These are phyloP conservation scores for Carpatolechia fugitivella DNA, from an alignment of 2,888 invertebrate species.

Conservation along the genomic window DNA sequence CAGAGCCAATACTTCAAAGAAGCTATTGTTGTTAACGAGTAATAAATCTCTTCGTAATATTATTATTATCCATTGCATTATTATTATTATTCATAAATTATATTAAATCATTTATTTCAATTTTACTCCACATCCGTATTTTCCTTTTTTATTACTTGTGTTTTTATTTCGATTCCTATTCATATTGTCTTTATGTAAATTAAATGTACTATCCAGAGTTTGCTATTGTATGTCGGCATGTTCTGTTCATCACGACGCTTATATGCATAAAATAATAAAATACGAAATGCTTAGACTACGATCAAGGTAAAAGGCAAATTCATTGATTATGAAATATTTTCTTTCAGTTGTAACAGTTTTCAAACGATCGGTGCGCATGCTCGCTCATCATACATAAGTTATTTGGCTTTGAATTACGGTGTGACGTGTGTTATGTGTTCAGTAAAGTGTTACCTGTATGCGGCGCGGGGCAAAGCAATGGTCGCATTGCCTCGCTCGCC, in stretches of 20 bases:
- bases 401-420: not conserved
- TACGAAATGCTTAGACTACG: constrained; percentile 28
- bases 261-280: constrained; percentile 34
- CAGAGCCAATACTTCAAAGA: constrained; percentile 98
- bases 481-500: too few species aligned
- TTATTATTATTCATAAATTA: constrained; percentile 17
- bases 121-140: constrained; percentile 59
- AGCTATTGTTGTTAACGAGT: constrained; percentile 94
- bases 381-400: constrained; percentile 11
- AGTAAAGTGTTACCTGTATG: too few species aligned
- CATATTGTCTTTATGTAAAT: constrained; percentile 44
- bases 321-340: constrained; percentile 48
- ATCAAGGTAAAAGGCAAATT: constrained; percentile 28
- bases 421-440: not conserved
- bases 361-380: constrained; percentile 71
- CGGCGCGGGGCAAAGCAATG: too few species aligned
- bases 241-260: constrained; percentile 48
- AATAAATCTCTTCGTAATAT: constrained; percentile 81
- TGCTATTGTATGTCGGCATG: constrained; percentile 65
- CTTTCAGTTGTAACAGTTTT: constrained; percentile 63
- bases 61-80: constrained; percentile 58
- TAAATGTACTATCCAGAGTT: constrained; percentile 45
- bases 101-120: constrained; percentile 58
- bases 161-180: constrained; percentile 34
- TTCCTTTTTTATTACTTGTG: constrained; percentile 35